phyloP scores from a whole-genome alignment of 23 tunicate species.

The Ciona savignyi region DNA sequence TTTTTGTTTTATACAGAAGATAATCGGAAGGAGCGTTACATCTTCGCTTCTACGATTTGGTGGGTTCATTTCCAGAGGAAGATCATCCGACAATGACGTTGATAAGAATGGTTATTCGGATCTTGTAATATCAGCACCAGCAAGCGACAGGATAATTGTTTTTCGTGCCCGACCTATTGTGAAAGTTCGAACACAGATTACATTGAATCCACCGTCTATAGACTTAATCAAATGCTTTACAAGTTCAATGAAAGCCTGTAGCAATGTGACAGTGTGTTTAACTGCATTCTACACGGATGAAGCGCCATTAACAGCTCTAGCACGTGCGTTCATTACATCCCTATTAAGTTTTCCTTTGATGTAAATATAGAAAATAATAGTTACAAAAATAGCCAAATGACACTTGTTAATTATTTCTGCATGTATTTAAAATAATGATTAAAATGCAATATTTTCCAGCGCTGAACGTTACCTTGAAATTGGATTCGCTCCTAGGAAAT shows the following conservation, averaged over 20 bases:
- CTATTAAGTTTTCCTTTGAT: too few species aligned
- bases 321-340: too few species aligned
- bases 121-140: conserved; percentile 18
- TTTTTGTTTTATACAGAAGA: too few species aligned
- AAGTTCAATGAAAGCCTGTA: background rate
- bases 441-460: too few species aligned
- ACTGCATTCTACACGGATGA: conserved; percentile 1
- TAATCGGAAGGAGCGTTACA: too few species aligned
- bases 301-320: background rate
- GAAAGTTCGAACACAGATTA: background rate
- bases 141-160: conserved; percentile 14
- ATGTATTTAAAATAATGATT: too few species aligned
- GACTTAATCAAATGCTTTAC: conserved; percentile 1
- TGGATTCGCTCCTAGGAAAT: too few species aligned
- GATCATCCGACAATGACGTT: conserved; percentile 5
- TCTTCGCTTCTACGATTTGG: background rate
- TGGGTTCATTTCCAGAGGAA: background rate
- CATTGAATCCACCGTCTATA: conserved; percentile 1
- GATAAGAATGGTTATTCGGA: conserved; percentile 16
- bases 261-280: background rate
- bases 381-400: too few species aligned
- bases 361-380: too few species aligned
- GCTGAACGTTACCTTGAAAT: too few species aligned
- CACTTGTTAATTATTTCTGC: too few species aligned
- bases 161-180: conserved; percentile 16